These are phyloP conservation scores for Eupithecia vulgata DNA, from an alignment of 2,888 invertebrate genomes.

Conservation along the genomic window DNA sequence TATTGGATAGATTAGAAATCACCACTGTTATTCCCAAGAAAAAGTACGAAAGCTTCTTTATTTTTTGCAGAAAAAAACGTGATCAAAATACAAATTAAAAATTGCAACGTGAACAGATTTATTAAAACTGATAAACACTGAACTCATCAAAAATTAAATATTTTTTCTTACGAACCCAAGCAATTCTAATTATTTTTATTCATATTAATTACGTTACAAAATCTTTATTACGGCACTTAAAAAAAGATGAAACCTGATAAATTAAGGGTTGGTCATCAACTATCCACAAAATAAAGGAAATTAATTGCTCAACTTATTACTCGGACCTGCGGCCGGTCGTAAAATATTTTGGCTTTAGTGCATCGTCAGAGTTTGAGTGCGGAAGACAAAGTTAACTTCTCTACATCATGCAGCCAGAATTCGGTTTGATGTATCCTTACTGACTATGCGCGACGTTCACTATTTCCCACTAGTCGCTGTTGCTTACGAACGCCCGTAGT, in stretches of 20 bases:
- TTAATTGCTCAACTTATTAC: slow-evolving; percentile 35
- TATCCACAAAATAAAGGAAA: slow-evolving; percentile 36
- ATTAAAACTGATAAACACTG: not conserved
- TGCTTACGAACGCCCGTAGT: not conserved
- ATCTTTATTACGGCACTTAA: slow-evolving; percentile 34
- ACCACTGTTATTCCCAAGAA: not conserved
- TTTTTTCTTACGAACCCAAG: not conserved
- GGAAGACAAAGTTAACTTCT: slow-evolving; percentile 7
- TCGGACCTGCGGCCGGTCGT: slow-evolving; percentile 23
- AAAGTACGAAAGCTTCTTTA: not conserved
- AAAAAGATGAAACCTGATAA: slow-evolving; percentile 31
- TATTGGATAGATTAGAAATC: not conserved
- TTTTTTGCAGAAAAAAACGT: not conserved
- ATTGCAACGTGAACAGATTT: not conserved
- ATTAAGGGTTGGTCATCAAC: slow-evolving; percentile 35
- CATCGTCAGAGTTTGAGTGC: slow-evolving; percentile 22
- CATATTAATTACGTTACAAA: slow-evolving; percentile 28
- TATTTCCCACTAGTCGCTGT: not conserved
- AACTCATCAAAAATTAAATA: not conserved
- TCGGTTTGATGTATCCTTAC: not conserved
- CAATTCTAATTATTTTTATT: slow-evolving; percentile 11
- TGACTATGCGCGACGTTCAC: not conserved
- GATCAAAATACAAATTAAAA: not conserved
- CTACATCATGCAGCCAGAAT: slow-evolving; percentile 14
- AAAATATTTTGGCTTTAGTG: slow-evolving; percentile 36